Evolutionary conservation across 2,888 invertebrate genomes (phyloP), one percentile per base, ranked within the genome.

Genomic region (Cephonodes hylas): DNA sequence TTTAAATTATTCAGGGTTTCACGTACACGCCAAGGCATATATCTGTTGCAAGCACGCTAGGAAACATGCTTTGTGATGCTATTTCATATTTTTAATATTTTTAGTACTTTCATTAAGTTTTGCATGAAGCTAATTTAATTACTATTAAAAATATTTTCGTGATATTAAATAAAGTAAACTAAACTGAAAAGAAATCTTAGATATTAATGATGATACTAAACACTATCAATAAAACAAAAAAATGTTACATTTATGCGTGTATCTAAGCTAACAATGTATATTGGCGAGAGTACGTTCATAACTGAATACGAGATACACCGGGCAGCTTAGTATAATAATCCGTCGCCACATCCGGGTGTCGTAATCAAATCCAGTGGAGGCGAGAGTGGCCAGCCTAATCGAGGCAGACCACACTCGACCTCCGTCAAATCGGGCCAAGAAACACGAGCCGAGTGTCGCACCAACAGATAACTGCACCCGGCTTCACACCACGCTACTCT

Each of bases 401-500:
- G 85, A 83, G 80, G 75, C 77, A 68, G 72, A 72, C 81, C 89
- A 89, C 83, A 81, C 88, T 79, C 81, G 83, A 89, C 90, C 90
- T 85, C 81, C 83, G 81, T 91, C 89, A 89, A 81, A 84, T 82
- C 77, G 79, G 73, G 74, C 80, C 77, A 80, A 84, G 80, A 80
- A 83, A 84, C 83, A 80, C 79, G 82, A 76, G 74, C 81, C 74
- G 80, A 79, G 79, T 86, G 84, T 86, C 86, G 80, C 73, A 63
- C 65, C 71, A 65, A 67, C 73, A 73, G 87, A 87, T 86, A 87
- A 81, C 81, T 78, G 73, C 70, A 72, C 60, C 69, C 65, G 62
- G 64, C 45, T 59, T 63, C 48, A 59, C 59, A 62, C 61, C 57
- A 25, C 45, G 13, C 25, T 53, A 20, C 27, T n/a, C n/a, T n/a